Conservation (phyloP, 2,888 invertebrate species). For the Coremacera marginata region DNA sequence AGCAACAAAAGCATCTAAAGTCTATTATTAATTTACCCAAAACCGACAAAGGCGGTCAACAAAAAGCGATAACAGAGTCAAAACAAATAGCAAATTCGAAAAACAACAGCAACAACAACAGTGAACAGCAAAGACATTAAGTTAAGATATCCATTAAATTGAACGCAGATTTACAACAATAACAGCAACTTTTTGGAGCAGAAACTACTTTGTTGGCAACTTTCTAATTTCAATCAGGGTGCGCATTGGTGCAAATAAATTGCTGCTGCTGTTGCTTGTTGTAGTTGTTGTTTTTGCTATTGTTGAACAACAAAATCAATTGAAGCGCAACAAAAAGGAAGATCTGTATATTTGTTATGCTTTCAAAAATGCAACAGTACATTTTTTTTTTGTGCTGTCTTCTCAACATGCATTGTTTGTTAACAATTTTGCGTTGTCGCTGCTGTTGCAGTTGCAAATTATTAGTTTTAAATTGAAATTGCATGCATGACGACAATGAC, state of each 20-base stretch:
- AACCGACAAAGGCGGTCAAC: neutral
- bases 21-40: neutral
- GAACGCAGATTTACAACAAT: neutral
- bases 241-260: conserved; percentile 12
- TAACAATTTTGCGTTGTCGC: neutral
- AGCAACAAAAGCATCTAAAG: neutral
- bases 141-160: neutral
- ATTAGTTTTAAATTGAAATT: conserved; percentile 26
- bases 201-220: conserved; percentile 14
- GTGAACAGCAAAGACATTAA: neutral
- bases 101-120: neutral
- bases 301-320: conserved; percentile 3
- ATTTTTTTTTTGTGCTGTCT: neutral
- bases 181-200: neutral
- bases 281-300: neutral
- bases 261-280: neutral
- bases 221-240: conserved; percentile 20
- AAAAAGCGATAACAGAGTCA: neutral
- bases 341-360: conserved; percentile 6
- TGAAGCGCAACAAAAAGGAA: conserved; percentile 10
- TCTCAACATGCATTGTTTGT: neutral
- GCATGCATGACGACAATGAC: conserved; percentile 20
- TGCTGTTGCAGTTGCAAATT: conserved; percentile 8
- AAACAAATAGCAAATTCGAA: neutral
- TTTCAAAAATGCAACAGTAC: neutral